Evolutionary conservation across 2,797 vertebrate species (phyloP).

Genomic region (Hyperoplus lanceolatus): DNA sequence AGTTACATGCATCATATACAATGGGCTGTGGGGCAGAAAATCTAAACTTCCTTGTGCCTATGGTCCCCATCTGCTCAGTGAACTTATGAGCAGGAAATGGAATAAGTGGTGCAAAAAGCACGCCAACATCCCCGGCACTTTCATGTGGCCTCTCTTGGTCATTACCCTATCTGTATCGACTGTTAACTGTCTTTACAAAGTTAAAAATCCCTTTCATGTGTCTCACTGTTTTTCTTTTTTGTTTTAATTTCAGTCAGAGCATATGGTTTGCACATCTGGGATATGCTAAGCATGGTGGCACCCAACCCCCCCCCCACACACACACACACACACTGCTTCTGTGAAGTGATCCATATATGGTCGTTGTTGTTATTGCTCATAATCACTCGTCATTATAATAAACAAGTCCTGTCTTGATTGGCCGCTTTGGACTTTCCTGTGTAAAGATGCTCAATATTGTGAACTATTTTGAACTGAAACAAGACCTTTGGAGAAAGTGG

Average conservation of each 20-base stretch:
- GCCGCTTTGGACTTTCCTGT: constrained; percentile 51
- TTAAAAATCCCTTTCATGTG: constrained; percentile 95
- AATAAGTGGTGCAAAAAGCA: constrained; percentile 85
- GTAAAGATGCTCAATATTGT: constrained; percentile 51
- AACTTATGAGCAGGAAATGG: constrained; percentile 96
- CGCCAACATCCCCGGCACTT: constrained; percentile 89
- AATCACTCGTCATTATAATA: constrained; percentile 82
- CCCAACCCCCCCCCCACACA: constrained; percentile 57
- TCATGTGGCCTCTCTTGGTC: constrained; percentile 96
- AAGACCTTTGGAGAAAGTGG: constrained; percentile 30
- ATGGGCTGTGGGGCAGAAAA: constrained; percentile 80
- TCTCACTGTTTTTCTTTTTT: constrained; percentile 82
- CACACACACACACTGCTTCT: constrained; percentile 66
- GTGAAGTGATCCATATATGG: constrained; percentile 85
- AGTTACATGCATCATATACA: constrained; percentile 83
- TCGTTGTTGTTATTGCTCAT: constrained; percentile 82
- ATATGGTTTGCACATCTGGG: constrained; percentile 95
- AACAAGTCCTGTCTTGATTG: constrained; percentile 71
- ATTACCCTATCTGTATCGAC: constrained; percentile 90
- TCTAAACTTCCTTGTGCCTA: constrained; percentile 82
- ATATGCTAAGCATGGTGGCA: constrained; percentile 86
- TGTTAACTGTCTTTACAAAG: constrained; percentile 93
- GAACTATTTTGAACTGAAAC: constrained; percentile 61
- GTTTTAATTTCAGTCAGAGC: constrained; percentile 91
- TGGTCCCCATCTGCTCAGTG: constrained; percentile 93